Evolutionary conservation across 2,113 vertebrate genomes (phyloP), one percentile per base, ranked within the genome.

Genomic region (Willisornis vidua): DNA sequence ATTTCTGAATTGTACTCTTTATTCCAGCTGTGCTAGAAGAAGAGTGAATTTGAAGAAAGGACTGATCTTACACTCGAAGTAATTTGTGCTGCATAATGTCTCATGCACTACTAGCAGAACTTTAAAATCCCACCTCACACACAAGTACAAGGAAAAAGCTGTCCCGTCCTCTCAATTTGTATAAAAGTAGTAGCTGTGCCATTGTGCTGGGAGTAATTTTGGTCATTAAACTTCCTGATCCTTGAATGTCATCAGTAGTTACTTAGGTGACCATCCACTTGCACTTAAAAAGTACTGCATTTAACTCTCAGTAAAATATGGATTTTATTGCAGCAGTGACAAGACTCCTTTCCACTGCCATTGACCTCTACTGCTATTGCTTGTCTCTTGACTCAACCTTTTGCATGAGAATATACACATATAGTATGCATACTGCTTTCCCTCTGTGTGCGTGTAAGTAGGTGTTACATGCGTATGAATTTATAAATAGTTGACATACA

Each of bases 281-380:
- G 91, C 87, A 89, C 87, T 88, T 74, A 83, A 72, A 57, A 96
- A 97, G 94, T 94, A 71, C 96, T 92, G 97, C 97, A 80, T 96
- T 91, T 91, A 97, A 97, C 96, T 96, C 96, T 88, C 96, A 66
- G 93, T 97, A 98, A 98, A 98, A 98, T 98, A 98, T 97, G 98
- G 97, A 98, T 98, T 97, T 98, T 97, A 97, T 98, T 98, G 98
- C 97, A 98, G 97, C 97, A 97, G 70, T 75, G 87, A 96, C 96
- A 93, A 83, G 94, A 90, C 71, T 97, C 92, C 83, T 87, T 89
- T 95, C 74, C 90, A 96, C 62, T 74, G 78, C 70, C 58, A 41
- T 82, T 97, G 97, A 97, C 97, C 98, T 97, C 93, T 58, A 66
- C 51, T 63, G 94, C 86, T 78, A 68, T 52, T 91, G 89, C 93